Evolutionary conservation across 23 tunicate genomes (phyloP).

Genomic region (Trididemnum miniatum): DNA sequence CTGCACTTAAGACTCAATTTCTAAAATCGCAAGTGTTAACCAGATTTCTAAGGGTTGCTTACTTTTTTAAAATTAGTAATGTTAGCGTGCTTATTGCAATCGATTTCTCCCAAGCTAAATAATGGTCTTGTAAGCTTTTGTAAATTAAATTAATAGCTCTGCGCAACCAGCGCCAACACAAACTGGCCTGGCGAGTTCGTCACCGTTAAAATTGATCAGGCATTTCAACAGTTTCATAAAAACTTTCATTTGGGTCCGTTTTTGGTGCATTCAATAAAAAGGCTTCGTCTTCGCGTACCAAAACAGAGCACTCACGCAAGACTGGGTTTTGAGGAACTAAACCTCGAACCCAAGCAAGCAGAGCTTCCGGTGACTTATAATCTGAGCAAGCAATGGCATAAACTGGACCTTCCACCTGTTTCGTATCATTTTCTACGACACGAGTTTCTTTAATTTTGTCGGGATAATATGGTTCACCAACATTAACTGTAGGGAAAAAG

Average conservation of each 20-base stretch:
- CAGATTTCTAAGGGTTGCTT: no score
- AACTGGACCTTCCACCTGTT: slow-evolving; percentile 70
- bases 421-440: slow-evolving; percentile 64
- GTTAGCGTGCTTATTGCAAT: no score
- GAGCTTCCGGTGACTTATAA: slow-evolving; percentile 56
- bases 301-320: slow-evolving; percentile 42
- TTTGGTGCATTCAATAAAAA: slow-evolving; percentile 72
- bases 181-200: no score
- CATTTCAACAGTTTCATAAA: slow-evolving; percentile 26
- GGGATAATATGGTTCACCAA: slow-evolving; percentile 17
- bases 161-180: no score
- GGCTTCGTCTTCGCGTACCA: slow-evolving; percentile 62
- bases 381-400: slow-evolving; percentile 92
- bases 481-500: slow-evolving; percentile 56
- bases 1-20: no score
- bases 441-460: slow-evolving; percentile 10
- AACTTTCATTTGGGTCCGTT: slow-evolving; percentile 58
- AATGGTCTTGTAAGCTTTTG: no score
- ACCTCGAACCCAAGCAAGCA: slow-evolving; percentile 76
- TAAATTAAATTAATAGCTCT: no score
- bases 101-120: no score
- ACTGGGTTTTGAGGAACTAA: slow-evolving; percentile 54
- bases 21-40: no score
- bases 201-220: background rate
- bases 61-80: no score